These are phyloP conservation scores for Neosalanx taihuensis DNA, from an alignment of 2,797 vertebrate genomes.

Conservation along the genomic window DNA sequence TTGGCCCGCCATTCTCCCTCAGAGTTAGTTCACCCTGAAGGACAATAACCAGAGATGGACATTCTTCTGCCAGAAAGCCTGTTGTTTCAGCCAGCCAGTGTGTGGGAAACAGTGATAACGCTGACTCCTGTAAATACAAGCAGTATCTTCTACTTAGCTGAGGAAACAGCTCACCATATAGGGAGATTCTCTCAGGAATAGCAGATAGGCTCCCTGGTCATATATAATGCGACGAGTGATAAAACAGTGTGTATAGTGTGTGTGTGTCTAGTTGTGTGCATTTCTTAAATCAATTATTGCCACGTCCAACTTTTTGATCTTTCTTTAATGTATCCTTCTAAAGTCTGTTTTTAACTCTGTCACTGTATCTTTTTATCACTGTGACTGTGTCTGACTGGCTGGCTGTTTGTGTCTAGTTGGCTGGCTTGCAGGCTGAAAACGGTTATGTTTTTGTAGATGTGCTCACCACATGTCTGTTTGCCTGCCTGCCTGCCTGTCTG, in stretches of 20 bases:
- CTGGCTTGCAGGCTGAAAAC: no score
- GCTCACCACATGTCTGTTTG: not conserved
- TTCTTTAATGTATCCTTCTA: no score
- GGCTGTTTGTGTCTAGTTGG: not conserved
- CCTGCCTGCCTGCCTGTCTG: not conserved
- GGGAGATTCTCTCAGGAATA: not conserved
- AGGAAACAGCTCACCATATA: constrained; percentile 1
- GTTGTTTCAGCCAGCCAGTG: not conserved
- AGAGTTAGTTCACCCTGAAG: not conserved
- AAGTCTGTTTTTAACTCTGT: not conserved
- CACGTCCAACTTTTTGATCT: no score
- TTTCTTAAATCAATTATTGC: not conserved
- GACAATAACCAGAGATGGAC: not conserved
- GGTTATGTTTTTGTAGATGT: no score
- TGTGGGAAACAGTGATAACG: constrained; percentile 1
- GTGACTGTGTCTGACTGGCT: not conserved
- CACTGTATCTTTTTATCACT: not conserved
- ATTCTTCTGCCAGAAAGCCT: constrained; percentile 1
- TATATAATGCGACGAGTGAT: not conserved
- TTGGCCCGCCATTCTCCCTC: not conserved
- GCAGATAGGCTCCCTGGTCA: not conserved
- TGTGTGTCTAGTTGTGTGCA: constrained; percentile 8
- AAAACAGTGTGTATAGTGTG: not conserved
- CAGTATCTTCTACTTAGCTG: constrained; percentile 18
- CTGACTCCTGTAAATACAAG: not conserved